Evolutionary conservation across 2,888 invertebrate genomes (phyloP).

Genomic region (Abrostola tripartita): DNA sequence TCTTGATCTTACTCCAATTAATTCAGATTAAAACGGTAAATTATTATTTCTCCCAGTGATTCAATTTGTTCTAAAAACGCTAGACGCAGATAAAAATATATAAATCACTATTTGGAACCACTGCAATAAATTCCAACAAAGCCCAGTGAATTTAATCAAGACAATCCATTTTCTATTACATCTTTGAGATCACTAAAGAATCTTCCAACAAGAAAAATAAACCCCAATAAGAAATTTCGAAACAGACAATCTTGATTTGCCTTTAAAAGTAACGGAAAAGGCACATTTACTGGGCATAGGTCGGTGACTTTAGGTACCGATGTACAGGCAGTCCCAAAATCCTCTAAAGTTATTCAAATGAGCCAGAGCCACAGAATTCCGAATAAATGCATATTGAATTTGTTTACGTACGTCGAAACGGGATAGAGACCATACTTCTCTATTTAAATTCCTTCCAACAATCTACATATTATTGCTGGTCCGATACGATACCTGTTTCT

Average conservation of each 20-base stretch:
- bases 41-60: too few species aligned
- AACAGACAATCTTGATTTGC: conserved; percentile 29
- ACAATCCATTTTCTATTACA: conserved; percentile 13
- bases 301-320: conserved; percentile 45
- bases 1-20: too few species aligned
- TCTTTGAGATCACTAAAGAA: conserved; percentile 2
- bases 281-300: conserved; percentile 45
- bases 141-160: conserved; percentile 10
- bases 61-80: neutral
- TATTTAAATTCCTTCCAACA: conserved; percentile 79
- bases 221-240: conserved; percentile 27
- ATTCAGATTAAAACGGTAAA: too few species aligned
- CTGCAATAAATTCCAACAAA: neutral
- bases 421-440: conserved; percentile 78
- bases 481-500: conserved; percentile 63
- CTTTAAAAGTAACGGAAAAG: conserved; percentile 17
- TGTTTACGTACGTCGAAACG: conserved; percentile 83
- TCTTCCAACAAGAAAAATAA: conserved; percentile 9
- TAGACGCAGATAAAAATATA: neutral
- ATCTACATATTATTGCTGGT: conserved; percentile 83
- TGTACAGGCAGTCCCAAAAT: conserved; percentile 61
- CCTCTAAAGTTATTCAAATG: conserved; percentile 84
- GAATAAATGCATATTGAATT: conserved; percentile 87
- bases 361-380: conserved; percentile 73
- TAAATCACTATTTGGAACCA: neutral